Evolutionary conservation across 1,140 invertebrate species (phyloP), one percentile per base, ranked within the genome.

Genomic region (Drosophila nigrodunni): DNA sequence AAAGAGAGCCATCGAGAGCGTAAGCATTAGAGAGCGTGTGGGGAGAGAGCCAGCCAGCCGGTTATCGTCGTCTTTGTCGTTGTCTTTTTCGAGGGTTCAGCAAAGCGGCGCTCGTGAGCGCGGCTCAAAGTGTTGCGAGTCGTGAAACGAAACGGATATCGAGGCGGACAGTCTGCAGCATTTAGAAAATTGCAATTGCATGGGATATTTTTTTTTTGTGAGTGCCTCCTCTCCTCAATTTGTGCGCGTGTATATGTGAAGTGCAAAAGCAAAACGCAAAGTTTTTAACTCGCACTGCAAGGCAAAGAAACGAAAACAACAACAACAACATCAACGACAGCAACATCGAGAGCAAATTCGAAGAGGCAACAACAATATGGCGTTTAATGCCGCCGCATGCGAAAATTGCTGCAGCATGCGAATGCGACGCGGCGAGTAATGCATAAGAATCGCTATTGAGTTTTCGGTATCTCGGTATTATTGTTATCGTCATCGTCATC

Each of bases 341-440:
- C 55, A 59, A 8, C 65, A 58, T 59, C 44, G 65, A 74, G 64
- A 66, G 54, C 43, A 71, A 30, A 64, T 18, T 55, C 35, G 9
- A n/a, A 73, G 70, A 74, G 66, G 68, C 73, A 76, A 75, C 73
- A 75, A 72, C 73, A 76, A 73, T 76, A 76, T 76, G 74, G 74
- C 74, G 74, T 60, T 72, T 72, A 66, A 76, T 76, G 49, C 74
- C 74, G 74, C 74, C 69, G 74, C 74, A 76, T 73, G 74, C 61
- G 30, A 66, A 72, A 76, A 76, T 61, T 76, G 74, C 74, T 76
- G 74, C 74, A 76, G 74, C 69, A 76, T 70, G 69, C 60, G 58
- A 74, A 35, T 75, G 60, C 68, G 59, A 34, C 21, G 34, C 43
- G 54, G 54, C 54, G 15, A 57, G 47, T 69, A 43, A 62, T 62